Evolutionary conservation across 2,797 vertebrate species (phyloP), one percentile per base, ranked within the genome.

Genomic region (Gobio occitaniae): DNA sequence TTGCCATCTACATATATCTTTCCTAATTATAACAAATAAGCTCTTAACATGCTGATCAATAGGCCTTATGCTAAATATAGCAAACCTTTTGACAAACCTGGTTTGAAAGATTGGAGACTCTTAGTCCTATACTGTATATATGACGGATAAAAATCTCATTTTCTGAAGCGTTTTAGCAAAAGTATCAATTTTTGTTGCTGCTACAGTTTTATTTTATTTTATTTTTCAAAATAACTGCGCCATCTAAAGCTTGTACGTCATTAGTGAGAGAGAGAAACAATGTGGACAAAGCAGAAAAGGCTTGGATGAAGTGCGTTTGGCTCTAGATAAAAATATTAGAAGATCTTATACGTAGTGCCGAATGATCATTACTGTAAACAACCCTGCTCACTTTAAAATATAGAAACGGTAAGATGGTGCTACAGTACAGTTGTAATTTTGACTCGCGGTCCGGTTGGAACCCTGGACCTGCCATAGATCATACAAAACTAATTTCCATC

Each of bases 401-500:
- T 32, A 32, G 29, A 75, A 38, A 56, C 2, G 2, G 32, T 56
- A 38, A 56, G n/a, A 56, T 8, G 10, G 36, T 76, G 19, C 52
- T 25, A 25, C 25, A 25, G 25, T 25, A 8, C 19, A 12, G 6
- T 59, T 41, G 19, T 56, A 1, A 59, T n/a, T 76, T 38, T 77
- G 19, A 4, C 32, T 38, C 6, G 1, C 8, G 4, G 71, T 52
- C 47, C 2, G 0, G n/a, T 61, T 12, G 59, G n/a, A 25, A 61
- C 4, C 59, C n/a, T 5, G n/a, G n/a, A 13, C 29, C 59, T 13
- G 61, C 25, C 5, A 6, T 63, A 72, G 59, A 83, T 87, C 69
- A 80, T 48, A 78, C 76, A 72, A 29, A 63, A 80, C 77, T 78
- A 69, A 87, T 87, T 81, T 52, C 29, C 70, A 38, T 78, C 84